Evolutionary conservation across 2,888 invertebrate species (phyloP).

Genomic region (Synergus laeviventris): DNA sequence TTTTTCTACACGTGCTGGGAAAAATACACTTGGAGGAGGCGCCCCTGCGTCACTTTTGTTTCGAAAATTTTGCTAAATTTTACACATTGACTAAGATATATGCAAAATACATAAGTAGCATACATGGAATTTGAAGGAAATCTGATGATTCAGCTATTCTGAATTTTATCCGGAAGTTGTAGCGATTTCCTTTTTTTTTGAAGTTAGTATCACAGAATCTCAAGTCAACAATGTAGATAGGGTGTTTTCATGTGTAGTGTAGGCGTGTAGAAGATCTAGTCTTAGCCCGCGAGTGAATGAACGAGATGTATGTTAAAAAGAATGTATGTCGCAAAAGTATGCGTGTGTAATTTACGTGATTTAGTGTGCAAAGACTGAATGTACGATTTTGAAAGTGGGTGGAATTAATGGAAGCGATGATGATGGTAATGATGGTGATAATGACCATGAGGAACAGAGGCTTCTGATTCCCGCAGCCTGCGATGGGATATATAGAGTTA

Average conservation of each 20-base stretch:
- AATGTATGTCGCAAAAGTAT: background rate
- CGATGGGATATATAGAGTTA: slow-evolving; percentile 66
- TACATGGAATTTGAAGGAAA: too few species aligned
- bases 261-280: slow-evolving; percentile 73
- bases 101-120: too few species aligned
- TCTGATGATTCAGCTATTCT: too few species aligned
- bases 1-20: too few species aligned
- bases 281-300: slow-evolving; percentile 63
- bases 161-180: too few species aligned
- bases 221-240: slow-evolving; percentile 72
- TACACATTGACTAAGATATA: too few species aligned
- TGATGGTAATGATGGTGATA: slow-evolving; percentile 57
- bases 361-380: background rate
- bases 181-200: slow-evolving; percentile 22
- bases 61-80: too few species aligned
- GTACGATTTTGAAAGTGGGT: background rate
- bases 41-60: too few species aligned
- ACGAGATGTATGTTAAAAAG: background rate
- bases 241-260: slow-evolving; percentile 75
- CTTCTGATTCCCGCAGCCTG: slow-evolving; percentile 63
- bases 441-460: slow-evolving; percentile 51
- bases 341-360: background rate
- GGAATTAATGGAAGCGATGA: slow-evolving; percentile 46
- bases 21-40: too few species aligned
- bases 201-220: slow-evolving; percentile 48